Conservation (phyloP, 92 coral and sea anemone species). For the Umimayanthus chanpuru region DNA sequence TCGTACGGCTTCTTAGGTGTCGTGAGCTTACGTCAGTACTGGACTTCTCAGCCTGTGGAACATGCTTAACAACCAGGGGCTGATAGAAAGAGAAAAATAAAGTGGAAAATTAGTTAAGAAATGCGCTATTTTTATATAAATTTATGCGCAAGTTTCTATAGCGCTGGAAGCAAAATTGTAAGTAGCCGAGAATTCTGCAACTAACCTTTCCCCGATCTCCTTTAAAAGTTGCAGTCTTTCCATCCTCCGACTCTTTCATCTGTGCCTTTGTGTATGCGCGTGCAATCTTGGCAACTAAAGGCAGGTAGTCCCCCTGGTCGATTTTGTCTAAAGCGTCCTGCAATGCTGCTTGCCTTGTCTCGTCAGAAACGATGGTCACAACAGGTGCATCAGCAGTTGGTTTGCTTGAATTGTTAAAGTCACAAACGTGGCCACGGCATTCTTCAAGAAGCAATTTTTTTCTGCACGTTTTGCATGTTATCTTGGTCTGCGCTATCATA, state of each 20-base stretch:
- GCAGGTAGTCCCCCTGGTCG: background rate
- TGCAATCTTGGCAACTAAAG: background rate
- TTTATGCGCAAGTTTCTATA: no score
- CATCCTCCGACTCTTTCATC: background rate
- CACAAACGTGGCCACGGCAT: background rate
- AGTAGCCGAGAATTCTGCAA: no score
- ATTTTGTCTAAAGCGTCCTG: background rate
- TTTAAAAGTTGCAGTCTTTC: background rate
- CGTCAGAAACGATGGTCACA: background rate
- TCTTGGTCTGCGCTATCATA: background rate
- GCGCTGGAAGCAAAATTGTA: no score
- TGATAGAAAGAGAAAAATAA: background rate
- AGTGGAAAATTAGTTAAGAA: background rate
- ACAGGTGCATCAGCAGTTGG: slow-evolving; percentile 28
- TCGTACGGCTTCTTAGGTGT: background rate
- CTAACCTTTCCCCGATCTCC: slow-evolving; percentile 4
- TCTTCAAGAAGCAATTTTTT: background rate
- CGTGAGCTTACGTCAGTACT: background rate
- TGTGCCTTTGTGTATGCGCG: background rate
- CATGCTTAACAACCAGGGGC: background rate
- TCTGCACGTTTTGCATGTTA: background rate
- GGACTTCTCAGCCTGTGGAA: background rate
- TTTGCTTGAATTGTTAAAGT: background rate
- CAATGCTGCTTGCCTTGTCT: background rate
- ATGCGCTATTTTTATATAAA: no score